Conservation (phyloP, 2,888 invertebrate genomes). For the Buathra laborator region DNA sequence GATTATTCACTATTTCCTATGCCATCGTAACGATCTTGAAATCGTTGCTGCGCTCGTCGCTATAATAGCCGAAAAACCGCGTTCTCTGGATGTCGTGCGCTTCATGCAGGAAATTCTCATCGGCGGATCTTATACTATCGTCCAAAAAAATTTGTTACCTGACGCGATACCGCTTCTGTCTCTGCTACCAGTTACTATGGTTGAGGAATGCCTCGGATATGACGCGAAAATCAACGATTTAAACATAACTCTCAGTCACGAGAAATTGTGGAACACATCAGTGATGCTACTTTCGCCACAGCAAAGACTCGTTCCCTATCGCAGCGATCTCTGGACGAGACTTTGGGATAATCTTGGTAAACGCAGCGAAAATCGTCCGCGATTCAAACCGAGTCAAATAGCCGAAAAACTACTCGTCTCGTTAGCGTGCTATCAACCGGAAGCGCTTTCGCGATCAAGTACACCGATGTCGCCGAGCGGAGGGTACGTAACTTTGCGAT, state of each 20-base stretch:
- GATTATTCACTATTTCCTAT: conserved; percentile 93
- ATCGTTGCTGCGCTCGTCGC: conserved; percentile 90
- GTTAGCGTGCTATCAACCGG: conserved; percentile 94
- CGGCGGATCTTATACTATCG: conserved; percentile 90
- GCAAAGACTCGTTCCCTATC: conserved; percentile 93
- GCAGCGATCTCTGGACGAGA: conserved; percentile 93
- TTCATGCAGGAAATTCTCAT: conserved; percentile 94
- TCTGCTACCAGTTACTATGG: conserved; percentile 90
- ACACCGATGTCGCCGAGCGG: conserved; percentile 93
- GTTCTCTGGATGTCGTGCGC: conserved; percentile 88
- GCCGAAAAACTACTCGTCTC: conserved; percentile 93
- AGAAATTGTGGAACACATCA: conserved; percentile 92
- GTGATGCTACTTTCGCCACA: conserved; percentile 94
- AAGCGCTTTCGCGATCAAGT: conserved; percentile 93
- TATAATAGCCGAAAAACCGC: conserved; percentile 87
- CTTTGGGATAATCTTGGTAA: conserved; percentile 91
- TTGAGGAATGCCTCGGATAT: conserved; percentile 87
- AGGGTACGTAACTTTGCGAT: conserved; percentile 75
- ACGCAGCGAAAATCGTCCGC: conserved; percentile 87
- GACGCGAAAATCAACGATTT: conserved; percentile 88
- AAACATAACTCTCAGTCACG: conserved; percentile 90
- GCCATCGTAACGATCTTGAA: conserved; percentile 92
- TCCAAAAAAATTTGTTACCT: conserved; percentile 90
- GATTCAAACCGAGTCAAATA: conserved; percentile 90
- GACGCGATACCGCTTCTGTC: conserved; percentile 90